Evolutionary conservation across 2,888 invertebrate genomes (phyloP).

Genomic region (Drosophila pseudotakahashii): DNA sequence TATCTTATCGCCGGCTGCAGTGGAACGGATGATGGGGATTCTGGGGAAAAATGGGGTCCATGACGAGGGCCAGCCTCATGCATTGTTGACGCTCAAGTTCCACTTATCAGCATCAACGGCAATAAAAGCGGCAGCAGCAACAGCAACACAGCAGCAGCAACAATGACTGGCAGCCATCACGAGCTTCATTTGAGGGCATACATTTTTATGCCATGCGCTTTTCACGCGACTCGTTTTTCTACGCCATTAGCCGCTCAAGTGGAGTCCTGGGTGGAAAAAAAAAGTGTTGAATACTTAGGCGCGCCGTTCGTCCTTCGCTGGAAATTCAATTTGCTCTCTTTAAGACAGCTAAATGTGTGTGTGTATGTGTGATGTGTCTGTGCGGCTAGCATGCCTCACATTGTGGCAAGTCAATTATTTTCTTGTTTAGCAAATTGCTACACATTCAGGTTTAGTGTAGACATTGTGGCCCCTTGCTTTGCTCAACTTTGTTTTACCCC

Average conservation of each 20-base stretch:
- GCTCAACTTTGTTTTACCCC: conserved; percentile 34
- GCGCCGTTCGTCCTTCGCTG: conserved; percentile 23
- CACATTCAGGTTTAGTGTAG: conserved; percentile 62
- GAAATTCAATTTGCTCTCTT: conserved; percentile 64
- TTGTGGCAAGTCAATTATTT: conserved; percentile 76
- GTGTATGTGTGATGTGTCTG: conserved; percentile 10
- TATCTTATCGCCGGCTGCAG: conserved; percentile 68
- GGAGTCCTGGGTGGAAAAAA: conserved; percentile 26
- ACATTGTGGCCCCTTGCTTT: conserved; percentile 37
- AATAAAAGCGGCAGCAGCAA: conserved; percentile 30
- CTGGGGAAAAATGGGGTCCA: conserved; percentile 11
- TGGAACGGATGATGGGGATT: conserved; percentile 5
- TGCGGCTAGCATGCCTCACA: conserved; percentile 41
- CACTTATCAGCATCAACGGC: conserved; percentile 68
- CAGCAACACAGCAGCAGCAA: conserved; percentile 10
- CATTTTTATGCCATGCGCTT: conserved; percentile 68
- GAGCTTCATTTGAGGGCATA: conserved; percentile 64
- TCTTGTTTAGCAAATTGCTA: conserved; percentile 75
- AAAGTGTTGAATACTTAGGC: conserved; percentile 67
- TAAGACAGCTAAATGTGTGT: conserved; percentile 31
- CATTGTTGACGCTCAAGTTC: conserved; percentile 74
- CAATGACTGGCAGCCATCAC: conserved; percentile 50
- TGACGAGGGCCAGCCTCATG: conserved; percentile 49
- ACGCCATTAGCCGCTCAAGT: conserved; percentile 60
- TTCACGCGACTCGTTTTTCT: conserved; percentile 64